phyloP scores from a whole-genome alignment of 2,797 vertebrate species.

The Gephyroberyx darwinii region DNA sequence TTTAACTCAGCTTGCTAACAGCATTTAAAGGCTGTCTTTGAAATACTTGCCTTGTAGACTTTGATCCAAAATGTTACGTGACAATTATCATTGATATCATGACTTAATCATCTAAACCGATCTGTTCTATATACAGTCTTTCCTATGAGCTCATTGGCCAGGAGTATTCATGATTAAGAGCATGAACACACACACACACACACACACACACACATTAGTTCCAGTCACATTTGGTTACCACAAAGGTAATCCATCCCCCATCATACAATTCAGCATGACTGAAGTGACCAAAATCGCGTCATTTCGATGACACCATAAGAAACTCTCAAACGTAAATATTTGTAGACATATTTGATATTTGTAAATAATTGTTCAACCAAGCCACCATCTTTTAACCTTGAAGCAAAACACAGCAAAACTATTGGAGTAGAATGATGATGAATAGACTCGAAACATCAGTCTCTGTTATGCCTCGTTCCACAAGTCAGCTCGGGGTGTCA shows the following conservation, averaged over 20 bases:
- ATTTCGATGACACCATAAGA: not conserved
- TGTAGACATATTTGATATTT: not conserved
- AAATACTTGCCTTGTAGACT: constrained; percentile 21
- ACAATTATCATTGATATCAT: constrained; percentile 12
- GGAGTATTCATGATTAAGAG: constrained; percentile 30
- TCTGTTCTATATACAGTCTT: constrained; percentile 1
- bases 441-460: constrained; percentile 43
- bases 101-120: constrained; percentile 26
- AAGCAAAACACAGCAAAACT: not conserved
- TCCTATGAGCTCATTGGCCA: constrained; percentile 25
- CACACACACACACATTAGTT: not conserved
- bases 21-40: constrained; percentile 30
- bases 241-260: too few relatives aligned
- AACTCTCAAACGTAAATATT: not conserved
- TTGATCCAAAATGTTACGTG: not conserved
- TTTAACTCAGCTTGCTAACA: constrained; percentile 7
- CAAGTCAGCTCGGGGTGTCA: constrained; percentile 56
- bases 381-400: not conserved
- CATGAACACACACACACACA: not conserved
- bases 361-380: not conserved
- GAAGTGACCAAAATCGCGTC: too few relatives aligned
- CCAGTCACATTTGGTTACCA: too few relatives aligned
- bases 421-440: not conserved
- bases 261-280: too few relatives aligned
- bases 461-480: constrained; percentile 40